Percentiles rank a stretch among this genome's conserved stretches.
phyloP scores from a whole-genome alignment of 2,888 invertebrate genomes.

The Megamerina dolium region DNA sequence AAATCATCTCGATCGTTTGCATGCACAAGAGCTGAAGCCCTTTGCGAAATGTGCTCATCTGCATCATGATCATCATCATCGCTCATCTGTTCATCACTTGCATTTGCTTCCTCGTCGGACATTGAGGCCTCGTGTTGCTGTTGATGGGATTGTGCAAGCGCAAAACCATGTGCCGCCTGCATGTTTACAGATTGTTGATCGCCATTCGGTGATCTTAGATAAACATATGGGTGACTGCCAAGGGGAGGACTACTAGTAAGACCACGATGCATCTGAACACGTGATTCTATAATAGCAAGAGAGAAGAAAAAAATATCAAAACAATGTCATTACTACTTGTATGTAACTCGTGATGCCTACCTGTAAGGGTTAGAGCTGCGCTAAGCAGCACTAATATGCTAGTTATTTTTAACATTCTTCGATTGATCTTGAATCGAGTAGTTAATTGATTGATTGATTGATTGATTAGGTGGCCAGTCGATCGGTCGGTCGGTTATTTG shows the following conservation, averaged over 20 bases:
- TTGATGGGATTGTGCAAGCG: constrained; percentile 11
- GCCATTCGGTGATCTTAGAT: constrained; percentile 33
- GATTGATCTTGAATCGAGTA: no score
- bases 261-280: constrained; percentile 16
- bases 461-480: no score
- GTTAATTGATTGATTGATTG: no score
- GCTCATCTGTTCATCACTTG: constrained; percentile 5
- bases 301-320: neutral
- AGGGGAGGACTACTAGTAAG: neutral
- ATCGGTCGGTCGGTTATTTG: no score
- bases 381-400: constrained; percentile 11
- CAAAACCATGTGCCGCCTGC: constrained; percentile 31
- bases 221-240: constrained; percentile 35
- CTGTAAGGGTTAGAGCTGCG: constrained; percentile 23
- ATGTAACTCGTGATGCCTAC: neutral
- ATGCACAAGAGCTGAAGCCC: no score
- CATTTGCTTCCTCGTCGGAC: constrained; percentile 16
- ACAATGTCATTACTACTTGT: no score
- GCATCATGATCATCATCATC: constrained; percentile 15
- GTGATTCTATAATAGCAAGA: constrained; percentile 23
- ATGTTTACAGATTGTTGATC: no score
- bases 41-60: no score
- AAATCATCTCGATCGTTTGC: constrained; percentile 16
- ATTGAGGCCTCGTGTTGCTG: no score
- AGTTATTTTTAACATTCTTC: constrained; percentile 10